These are phyloP conservation scores for Micrasema longulum DNA, from an alignment of 1,140 invertebrate species.

Conservation along the genomic window DNA sequence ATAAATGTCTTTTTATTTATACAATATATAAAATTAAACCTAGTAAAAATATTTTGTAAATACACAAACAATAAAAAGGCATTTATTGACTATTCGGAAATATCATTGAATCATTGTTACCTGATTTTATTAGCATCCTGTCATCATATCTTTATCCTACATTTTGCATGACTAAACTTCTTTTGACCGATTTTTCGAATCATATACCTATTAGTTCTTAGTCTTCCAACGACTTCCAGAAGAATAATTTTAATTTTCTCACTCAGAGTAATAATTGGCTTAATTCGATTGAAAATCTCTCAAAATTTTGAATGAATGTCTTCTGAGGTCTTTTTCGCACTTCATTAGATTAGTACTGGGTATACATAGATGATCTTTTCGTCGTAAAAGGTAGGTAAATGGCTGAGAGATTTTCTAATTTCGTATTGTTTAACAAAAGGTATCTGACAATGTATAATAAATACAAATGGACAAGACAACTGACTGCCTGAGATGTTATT, in stretches of 20 bases:
- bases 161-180: slow-evolving; percentile 18
- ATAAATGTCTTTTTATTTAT: slow-evolving; percentile 38
- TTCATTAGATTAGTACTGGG: slow-evolving; percentile 31
- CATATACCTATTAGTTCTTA: slow-evolving; percentile 9
- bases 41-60: not conserved
- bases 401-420: slow-evolving; percentile 19
- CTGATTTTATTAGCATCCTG: not conserved
- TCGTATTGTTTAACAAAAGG: not conserved
- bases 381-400: slow-evolving; percentile 44
- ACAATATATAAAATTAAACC: slow-evolving; percentile 3
- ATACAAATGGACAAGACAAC: not conserved
- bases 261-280: not conserved
- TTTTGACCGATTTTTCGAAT: not conserved
- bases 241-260: slow-evolving; percentile 7
- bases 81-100: slow-evolving; percentile 1
- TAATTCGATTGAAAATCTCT: not conserved
- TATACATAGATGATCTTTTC: slow-evolving; percentile 36
- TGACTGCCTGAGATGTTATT: slow-evolving; percentile 5
- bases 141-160: not conserved
- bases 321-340: slow-evolving; percentile 26
- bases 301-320: slow-evolving; percentile 7
- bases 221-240: slow-evolving; percentile 12
- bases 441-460: slow-evolving; percentile 1
- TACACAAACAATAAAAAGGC: slow-evolving; percentile 18
- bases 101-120: not conserved